Evolutionary conservation across 2,797 vertebrate genomes (phyloP), one percentile per base, ranked within the genome.

Genomic region (Syngnathus acus): DNA sequence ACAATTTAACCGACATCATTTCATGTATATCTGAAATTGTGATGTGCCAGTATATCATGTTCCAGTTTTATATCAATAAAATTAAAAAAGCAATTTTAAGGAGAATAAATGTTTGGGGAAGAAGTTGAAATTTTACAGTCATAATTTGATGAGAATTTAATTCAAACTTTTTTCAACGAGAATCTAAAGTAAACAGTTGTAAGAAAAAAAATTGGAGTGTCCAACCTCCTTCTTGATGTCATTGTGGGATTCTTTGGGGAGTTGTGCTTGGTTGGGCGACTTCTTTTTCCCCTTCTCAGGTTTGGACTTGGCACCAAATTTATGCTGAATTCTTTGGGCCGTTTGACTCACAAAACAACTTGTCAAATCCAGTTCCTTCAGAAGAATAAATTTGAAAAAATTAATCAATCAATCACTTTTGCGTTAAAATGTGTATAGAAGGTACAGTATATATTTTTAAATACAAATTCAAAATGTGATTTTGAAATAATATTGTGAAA

Each of bases 261-360:
- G 60, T 5, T 32, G 23, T 76, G 65, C 72, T 76, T 81, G 87
- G 39, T 72, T 69, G 0, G 9, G 9, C 61, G 71, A 2, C 72
- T 76, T 88, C 59, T 82, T 83, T 84, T 80, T 65, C 55, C 85
- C 57, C 72, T 84, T 48, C 54, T 90, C 87, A 2, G 54, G 5
- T 63, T 63, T 84, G 7, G 78, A 39, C 58, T 88, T 92, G 68
- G 82, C 77, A 63, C 90, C 88, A 42, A 89, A 21, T 80, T 92
- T 84, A 69, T 88, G 86, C n/a, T 76, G 86, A 11, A 80, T 90
- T 62, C 89, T 90, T 9, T 83, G 72, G 62, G 89, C 89, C 48
- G 91, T 91, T 78, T 91, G 92, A 64, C 73, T 89, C 61, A 93
- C 89, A 83, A 93, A 93, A 54, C 76, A 75, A 78, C 91, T 91